These are phyloP conservation scores for Drosophila nannoptera DNA, from an alignment of 1,140 invertebrate species.

Conservation along the genomic window DNA sequence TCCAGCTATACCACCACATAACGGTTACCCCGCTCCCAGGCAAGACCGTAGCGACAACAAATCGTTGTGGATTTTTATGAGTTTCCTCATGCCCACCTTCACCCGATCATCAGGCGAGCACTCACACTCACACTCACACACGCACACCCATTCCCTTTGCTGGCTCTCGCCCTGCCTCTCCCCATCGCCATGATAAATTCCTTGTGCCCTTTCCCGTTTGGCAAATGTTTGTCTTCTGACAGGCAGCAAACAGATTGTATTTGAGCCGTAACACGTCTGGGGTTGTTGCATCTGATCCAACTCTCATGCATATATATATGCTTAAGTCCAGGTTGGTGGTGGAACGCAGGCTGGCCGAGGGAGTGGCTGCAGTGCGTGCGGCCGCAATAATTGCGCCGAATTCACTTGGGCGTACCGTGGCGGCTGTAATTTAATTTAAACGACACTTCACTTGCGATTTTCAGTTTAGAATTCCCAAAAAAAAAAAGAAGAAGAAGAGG, in stretches of 20 bases:
- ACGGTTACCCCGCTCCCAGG: constrained; percentile 33
- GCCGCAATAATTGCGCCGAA: constrained; percentile 49
- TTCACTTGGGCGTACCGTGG: constrained; percentile 56
- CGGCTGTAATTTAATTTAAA: constrained; percentile 76
- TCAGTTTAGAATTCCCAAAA: constrained; percentile 44
- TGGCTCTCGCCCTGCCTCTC: constrained; percentile 1
- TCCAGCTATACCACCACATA: constrained; percentile 52
- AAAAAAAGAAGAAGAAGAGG: constrained; percentile 38
- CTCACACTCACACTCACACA: not conserved
- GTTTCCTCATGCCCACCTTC: constrained; percentile 45
- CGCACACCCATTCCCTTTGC: not conserved
- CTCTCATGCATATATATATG: constrained; percentile 12
- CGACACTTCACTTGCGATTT: constrained; percentile 70
- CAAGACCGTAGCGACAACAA: constrained; percentile 56
- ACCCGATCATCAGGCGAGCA: not conserved
- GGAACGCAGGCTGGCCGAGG: not conserved
- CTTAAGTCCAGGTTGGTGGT: constrained; percentile 20
- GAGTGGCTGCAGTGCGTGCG: constrained; percentile 28
- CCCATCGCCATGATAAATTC: not conserved
- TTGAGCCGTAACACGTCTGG: constrained; percentile 41
- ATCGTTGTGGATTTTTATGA: constrained; percentile 75
- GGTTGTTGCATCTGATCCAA: constrained; percentile 43
- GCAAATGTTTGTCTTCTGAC: constrained; percentile 64
- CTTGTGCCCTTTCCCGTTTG: constrained; percentile 10
- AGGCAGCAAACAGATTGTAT: constrained; percentile 76